Conservation (phyloP, 2,113 vertebrate genomes). For the Corythoichthys haematopterus region DNA sequence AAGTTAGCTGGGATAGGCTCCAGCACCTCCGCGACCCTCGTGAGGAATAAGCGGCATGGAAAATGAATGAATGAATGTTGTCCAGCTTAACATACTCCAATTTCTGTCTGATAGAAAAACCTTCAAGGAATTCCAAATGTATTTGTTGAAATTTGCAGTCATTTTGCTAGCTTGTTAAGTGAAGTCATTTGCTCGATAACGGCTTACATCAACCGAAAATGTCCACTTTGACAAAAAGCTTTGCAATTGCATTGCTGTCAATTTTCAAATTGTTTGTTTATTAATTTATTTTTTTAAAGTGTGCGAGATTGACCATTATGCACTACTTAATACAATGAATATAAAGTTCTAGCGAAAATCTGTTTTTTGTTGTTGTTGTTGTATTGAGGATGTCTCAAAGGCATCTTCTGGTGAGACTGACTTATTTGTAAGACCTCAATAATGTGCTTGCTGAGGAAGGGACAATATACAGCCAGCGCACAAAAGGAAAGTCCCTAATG, state of each 20-base stretch:
- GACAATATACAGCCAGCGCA: conserved; percentile 8
- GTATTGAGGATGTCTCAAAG: background rate
- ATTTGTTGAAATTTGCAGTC: background rate
- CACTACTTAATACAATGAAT: background rate
- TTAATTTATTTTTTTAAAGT: background rate
- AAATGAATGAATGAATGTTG: no score
- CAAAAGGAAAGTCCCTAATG: conserved; percentile 6
- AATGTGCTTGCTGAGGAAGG: conserved; percentile 6
- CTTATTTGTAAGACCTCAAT: background rate
- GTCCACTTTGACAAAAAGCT: background rate
- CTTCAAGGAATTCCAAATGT: background rate
- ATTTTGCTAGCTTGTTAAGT: background rate
- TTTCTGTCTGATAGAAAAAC: no score
- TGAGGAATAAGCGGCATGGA: no score
- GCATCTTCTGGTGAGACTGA: background rate
- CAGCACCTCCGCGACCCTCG: no score
- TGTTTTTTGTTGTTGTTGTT: background rate
- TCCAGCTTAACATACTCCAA: no score
- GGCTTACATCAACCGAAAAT: background rate
- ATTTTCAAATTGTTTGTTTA: background rate
- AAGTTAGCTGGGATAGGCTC: no score
- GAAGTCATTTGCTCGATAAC: background rate
- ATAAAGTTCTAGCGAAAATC: background rate
- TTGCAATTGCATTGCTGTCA: background rate
- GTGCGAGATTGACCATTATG: background rate